Evolutionary conservation across 1,140 invertebrate species (phyloP), one percentile per base, ranked within the genome.

Genomic region (Ceratina australensis): DNA sequence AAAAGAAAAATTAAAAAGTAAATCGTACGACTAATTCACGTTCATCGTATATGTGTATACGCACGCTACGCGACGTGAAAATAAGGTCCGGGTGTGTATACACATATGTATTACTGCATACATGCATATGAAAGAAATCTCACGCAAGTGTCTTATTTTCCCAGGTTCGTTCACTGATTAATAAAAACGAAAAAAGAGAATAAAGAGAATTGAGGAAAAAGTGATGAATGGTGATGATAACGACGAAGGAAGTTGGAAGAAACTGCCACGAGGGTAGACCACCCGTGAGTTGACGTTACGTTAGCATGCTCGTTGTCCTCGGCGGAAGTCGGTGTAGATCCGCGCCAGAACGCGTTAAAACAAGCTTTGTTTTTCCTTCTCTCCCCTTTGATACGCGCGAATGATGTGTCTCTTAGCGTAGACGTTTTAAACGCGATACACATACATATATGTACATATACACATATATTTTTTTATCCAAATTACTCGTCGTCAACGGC

Each of bases 61-160:
- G 71, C 63, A 72, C 42, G 65, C 50, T 24, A 47, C 26, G 74
- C 66, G 66, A 61, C 28, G 52, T 20, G 47, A 61, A 71, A 24
- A 8, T 42, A 69, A 22, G 5, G 42, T 68, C 61, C 59, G 76
- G 76, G 72, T 74, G 78, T 78, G 64, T 83, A 65, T 81, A 75
- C 82, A 74, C 79, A 74, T 79, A 75, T 80, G 80, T 81, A 82
- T 60, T 59, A 78, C 33, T 5, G 33, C 33, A 42, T 69, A 81
- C 77, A 82, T 86, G 79, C 86, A 86, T 82, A 86, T 87, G 85
- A 82, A 86, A 85, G 84, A 87, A 89, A 88, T 88, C 85, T 88
- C 87, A 87, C 87, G 82, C 86, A 89, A 87, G 86, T 88, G 87
- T 87, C 87, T 86, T 87, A 88, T 88, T 87, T 89, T 86, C 88